Evolutionary conservation across 2,888 invertebrate species (phyloP).

Genomic region (Argyresthia goedartella): DNA sequence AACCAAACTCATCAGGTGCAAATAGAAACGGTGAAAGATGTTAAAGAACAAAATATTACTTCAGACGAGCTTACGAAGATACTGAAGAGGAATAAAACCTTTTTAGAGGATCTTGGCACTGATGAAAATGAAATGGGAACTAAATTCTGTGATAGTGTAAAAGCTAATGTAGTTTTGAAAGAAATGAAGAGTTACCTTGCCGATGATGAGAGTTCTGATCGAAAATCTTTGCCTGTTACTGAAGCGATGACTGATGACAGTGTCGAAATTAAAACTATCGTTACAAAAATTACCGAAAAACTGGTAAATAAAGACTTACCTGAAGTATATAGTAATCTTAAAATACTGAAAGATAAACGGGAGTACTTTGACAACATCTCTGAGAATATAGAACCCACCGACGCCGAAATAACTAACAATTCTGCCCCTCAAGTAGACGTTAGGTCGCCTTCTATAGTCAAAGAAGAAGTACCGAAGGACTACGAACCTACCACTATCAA

Average conservation of each 20-base stretch:
- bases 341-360: constrained; percentile 20
- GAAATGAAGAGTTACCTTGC: constrained; percentile 1
- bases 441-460: constrained; percentile 44
- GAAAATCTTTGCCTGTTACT: neutral
- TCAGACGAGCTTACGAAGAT: constrained; percentile 16
- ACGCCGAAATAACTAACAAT: constrained; percentile 11
- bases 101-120: constrained; percentile 15
- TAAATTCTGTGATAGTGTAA: neutral
- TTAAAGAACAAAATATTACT: constrained; percentile 8
- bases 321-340: neutral
- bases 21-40: too few relatives aligned
- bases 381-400: constrained; percentile 12
- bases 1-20: neutral
- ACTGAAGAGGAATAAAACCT: constrained; percentile 29
- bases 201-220: neutral
- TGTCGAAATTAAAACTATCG: neutral
- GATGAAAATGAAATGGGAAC: neutral
- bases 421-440: constrained; percentile 23
- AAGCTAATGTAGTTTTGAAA: too few relatives aligned
- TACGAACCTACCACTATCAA: constrained; percentile 39
- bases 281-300: neutral
- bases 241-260: neutral
- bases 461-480: constrained; percentile 28
- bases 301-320: neutral
- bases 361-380: constrained; percentile 35